These are phyloP conservation scores for Siphlonurus alternatus DNA, from an alignment of 2,888 invertebrate species.

Conservation along the genomic window DNA sequence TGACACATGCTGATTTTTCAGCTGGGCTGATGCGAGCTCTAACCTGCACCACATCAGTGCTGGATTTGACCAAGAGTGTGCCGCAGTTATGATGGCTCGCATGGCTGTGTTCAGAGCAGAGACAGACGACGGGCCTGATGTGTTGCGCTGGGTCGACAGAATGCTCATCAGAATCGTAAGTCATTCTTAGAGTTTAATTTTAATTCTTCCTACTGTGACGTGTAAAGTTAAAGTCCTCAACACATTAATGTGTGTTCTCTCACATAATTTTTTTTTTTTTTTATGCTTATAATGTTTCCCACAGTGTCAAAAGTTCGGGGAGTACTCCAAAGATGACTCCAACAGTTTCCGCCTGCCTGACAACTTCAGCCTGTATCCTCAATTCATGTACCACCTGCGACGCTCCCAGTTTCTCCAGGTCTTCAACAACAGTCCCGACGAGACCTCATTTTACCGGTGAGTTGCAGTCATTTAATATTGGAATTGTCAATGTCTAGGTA, in stretches of 20 bases:
- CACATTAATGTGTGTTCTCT: slow-evolving; percentile 7
- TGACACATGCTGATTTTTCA: no score
- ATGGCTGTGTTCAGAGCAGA: slow-evolving; percentile 94
- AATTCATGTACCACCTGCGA: slow-evolving; percentile 98
- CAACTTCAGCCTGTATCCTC: slow-evolving; percentile 96
- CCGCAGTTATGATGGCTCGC: slow-evolving; percentile 92
- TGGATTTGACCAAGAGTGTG: slow-evolving; percentile 96
- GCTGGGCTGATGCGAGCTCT: slow-evolving; percentile 89
- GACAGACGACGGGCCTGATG: slow-evolving; percentile 90
- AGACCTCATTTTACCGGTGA: slow-evolving; percentile 93
- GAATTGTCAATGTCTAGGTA: not conserved
- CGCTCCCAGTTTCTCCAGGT: slow-evolving; percentile 98
- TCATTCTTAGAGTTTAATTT: slow-evolving; percentile 11
- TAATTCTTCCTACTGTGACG: not conserved
- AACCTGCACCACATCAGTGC: slow-evolving; percentile 83
- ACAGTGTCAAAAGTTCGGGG: slow-evolving; percentile 99
- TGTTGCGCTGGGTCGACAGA: slow-evolving; percentile 94
- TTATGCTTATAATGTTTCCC: slow-evolving; percentile 19
- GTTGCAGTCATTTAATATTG: not conserved
- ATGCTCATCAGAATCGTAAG: slow-evolving; percentile 88
- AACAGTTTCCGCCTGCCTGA: slow-evolving; percentile 89
- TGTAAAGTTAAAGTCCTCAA: not conserved
- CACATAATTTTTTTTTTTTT: not conserved
- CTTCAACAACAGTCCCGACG: slow-evolving; percentile 99
- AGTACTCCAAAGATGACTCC: slow-evolving; percentile 94